Base-by-base conservation (phyloP, 2,888 invertebrate species). In the Monopis laevigella region DNA sequence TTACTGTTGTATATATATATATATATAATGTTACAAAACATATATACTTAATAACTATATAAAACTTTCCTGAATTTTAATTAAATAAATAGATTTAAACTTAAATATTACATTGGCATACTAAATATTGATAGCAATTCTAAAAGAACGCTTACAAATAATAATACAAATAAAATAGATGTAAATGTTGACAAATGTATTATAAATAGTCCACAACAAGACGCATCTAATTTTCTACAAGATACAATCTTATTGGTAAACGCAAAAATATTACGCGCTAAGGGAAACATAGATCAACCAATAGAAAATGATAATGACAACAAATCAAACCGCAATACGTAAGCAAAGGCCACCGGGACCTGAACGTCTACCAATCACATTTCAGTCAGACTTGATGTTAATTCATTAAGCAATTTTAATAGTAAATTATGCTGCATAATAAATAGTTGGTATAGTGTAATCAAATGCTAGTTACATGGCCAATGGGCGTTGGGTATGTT, bases 391-490 rank as follows among this genome's bases (percentile, higher is more conserved):
- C 13, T 21, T 36, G 36, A 21, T 36, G 36, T 36, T 21, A 36
- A 36, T 36, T 36, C 17, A 36, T 36, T 36, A 36, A 21, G 36
- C 36, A 21, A 36, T 18, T 36, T 36, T 18, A 32, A 17, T 32
- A 36, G 21, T 36, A 36, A 36, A 36, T 36, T 36, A 19, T 21
- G 21, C n/a, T 19, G 21, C 21, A 36, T 21, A 36, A 36, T 36
- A 36, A 19, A 36, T 36, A 21, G 18, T 36, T 21, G 14, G 21
- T 36, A 36, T 16, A 36, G 12, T 36, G 11, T 36, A 36, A 36
- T 36, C 21, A 17, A 17, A 32, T n/a, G 32, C 17, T 17, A 32
- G 13, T 36, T 11, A 21, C 36, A 12, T 36, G 21, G 19, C 36
- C 36, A 36, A 36, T 36, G 17, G 12, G 36, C 16, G 21, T 21